phyloP scores from a whole-genome alignment of 2,113 vertebrate species.

The Microcebus lehilahytsara region DNA sequence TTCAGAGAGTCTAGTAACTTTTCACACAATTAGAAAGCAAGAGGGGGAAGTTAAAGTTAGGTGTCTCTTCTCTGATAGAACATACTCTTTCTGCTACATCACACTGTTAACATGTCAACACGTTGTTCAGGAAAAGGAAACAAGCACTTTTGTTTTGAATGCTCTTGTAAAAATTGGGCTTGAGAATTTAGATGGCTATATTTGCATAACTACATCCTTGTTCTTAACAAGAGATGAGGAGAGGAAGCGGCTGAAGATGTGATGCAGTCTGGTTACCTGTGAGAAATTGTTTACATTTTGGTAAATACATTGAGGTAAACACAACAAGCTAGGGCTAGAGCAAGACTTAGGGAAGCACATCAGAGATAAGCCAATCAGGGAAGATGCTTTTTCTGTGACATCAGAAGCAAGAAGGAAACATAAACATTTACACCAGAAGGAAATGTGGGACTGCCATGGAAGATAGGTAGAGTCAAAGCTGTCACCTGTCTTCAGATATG shows the following conservation, averaged over 20 bases:
- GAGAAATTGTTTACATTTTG: background rate
- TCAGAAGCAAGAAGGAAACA: background rate
- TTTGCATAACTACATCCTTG: background rate
- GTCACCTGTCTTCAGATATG: background rate
- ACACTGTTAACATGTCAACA: background rate
- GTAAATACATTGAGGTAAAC: background rate
- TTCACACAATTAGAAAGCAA: conserved; percentile 15
- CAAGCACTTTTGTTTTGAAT: background rate
- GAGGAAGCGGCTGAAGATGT: background rate
- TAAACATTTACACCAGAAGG: background rate
- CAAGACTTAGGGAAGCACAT: background rate
- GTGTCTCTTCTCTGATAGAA: background rate
- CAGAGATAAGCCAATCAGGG: background rate
- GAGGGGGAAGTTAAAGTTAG: background rate
- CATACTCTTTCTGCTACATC: background rate
- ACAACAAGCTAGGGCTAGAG: background rate
- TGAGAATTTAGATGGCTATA: background rate
- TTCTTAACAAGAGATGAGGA: background rate
- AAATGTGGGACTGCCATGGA: background rate
- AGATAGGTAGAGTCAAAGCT: background rate
- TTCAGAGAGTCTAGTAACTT: background rate
- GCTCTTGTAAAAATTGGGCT: background rate
- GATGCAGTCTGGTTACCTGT: background rate
- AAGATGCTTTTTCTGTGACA: background rate
- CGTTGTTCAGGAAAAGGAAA: background rate